Evolutionary conservation across 2,113 vertebrate genomes (phyloP).

Genomic region (Zosterops lateralis): DNA sequence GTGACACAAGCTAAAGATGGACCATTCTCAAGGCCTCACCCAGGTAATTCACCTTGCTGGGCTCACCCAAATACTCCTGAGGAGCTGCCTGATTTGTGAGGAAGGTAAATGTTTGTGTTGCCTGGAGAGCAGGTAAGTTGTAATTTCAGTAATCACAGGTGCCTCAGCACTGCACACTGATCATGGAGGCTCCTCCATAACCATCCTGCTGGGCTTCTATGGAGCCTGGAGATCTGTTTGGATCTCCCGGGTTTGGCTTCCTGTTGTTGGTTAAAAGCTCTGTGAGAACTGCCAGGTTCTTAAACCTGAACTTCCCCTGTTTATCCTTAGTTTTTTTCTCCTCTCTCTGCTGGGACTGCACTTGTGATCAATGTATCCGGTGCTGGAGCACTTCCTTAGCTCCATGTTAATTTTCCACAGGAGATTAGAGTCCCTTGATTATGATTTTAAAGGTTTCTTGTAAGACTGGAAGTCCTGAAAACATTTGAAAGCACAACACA

Average conservation of each 20-base stretch:
- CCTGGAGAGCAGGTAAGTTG: neutral
- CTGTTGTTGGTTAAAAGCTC: neutral
- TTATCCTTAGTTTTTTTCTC: neutral
- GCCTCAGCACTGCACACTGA: neutral
- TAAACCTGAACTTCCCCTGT: neutral
- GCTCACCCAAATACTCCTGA: rapidly evolving
- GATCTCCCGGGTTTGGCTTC: neutral
- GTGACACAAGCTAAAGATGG: slow-evolving; percentile 99
- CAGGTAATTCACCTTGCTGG: slow-evolving; percentile 80
- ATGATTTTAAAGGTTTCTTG: neutral
- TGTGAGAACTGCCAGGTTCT: neutral
- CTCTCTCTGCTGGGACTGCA: neutral
- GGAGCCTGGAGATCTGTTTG: neutral
- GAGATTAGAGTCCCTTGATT: neutral
- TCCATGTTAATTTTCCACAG: rapidly evolving
- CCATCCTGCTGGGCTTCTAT: neutral
- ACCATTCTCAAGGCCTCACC: slow-evolving; percentile 95
- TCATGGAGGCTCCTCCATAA: neutral
- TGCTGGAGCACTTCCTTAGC: neutral
- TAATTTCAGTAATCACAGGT: neutral
- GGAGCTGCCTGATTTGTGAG: neutral
- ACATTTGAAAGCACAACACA: neutral
- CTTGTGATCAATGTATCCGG: rapidly evolving
- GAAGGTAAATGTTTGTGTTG: neutral
- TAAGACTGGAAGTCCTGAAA: neutral